These are phyloP conservation scores for Stomatorhinus ivindoensis DNA, from an alignment of 2,113 vertebrate species.

Conservation along the genomic window DNA sequence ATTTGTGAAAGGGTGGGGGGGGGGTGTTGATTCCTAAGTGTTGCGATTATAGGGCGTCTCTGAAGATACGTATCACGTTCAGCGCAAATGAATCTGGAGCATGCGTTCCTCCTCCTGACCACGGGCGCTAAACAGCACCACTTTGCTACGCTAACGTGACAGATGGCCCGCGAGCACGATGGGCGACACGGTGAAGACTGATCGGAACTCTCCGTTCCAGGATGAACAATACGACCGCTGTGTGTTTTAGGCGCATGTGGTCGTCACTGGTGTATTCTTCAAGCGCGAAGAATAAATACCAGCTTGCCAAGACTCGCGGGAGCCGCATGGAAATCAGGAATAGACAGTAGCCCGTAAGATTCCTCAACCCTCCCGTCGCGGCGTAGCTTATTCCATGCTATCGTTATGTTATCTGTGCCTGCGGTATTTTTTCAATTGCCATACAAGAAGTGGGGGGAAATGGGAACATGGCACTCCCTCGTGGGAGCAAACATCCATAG, in stretches of 20 bases:
- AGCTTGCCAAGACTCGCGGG: no score
- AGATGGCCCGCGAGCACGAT: conserved; percentile 32
- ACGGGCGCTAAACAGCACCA: conserved; percentile 23
- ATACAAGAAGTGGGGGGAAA: neutral
- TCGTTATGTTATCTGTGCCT: neutral
- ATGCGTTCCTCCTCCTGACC: neutral
- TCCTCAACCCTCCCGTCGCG: neutral
- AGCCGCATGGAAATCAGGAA: neutral
- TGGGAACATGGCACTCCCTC: neutral
- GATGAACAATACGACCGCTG: neutral
- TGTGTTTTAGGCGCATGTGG: neutral
- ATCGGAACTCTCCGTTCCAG: neutral
- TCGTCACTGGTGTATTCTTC: neutral
- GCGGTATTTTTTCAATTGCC: neutral
- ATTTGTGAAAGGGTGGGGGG: conserved; percentile 41
- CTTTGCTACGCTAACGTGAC: conserved; percentile 43
- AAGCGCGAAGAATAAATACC: neutral
- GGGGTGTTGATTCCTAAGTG: neutral
- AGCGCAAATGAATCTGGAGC: neutral
- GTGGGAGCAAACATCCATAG: neutral
- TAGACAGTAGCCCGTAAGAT: neutral
- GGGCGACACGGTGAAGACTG: neutral
- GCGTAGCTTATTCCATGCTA: neutral
- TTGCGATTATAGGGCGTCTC: neutral
- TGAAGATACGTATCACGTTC: neutral